These are phyloP conservation scores for Calliopum simillimum DNA, from an alignment of 2,888 invertebrate genomes.

Conservation along the genomic window DNA sequence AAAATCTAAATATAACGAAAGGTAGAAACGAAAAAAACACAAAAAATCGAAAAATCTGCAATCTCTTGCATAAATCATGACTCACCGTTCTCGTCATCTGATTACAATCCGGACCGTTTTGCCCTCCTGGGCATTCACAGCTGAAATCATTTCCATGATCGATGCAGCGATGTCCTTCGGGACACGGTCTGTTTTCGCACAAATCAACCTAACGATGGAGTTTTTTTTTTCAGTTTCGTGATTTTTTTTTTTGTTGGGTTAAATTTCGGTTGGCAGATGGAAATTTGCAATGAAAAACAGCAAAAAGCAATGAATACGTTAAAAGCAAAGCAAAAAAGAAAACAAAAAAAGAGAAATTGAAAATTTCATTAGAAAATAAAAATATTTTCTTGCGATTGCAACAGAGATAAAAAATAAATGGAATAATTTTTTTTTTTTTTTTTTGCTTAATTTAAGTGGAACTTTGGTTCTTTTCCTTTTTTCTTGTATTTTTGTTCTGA, in stretches of 20 bases:
- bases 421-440: neutral
- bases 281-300: conserved; percentile 19
- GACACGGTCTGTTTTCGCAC: conserved; percentile 78
- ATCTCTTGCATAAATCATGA: conserved; percentile 61
- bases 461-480: neutral
- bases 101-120: conserved; percentile 77
- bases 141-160: conserved; percentile 81
- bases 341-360: conserved; percentile 13
- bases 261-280: neutral
- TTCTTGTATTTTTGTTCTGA: neutral
- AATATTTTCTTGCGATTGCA: conserved; percentile 36
- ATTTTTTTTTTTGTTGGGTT: neutral
- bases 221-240: neutral
- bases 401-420: conserved; percentile 7
- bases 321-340: conserved; percentile 24
- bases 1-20: conserved; percentile 22
- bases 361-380: conserved; percentile 56
- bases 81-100: conserved; percentile 76
- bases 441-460: conserved; percentile 2
- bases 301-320: conserved; percentile 32
- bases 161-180: conserved; percentile 75
- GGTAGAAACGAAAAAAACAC: conserved; percentile 18
- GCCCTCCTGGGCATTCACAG: conserved; percentile 80
- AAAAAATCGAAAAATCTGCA: conserved; percentile 19
- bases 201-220: conserved; percentile 72